Conservation (phyloP, 1,140 invertebrate species). For the Pteromalus puparum region DNA sequence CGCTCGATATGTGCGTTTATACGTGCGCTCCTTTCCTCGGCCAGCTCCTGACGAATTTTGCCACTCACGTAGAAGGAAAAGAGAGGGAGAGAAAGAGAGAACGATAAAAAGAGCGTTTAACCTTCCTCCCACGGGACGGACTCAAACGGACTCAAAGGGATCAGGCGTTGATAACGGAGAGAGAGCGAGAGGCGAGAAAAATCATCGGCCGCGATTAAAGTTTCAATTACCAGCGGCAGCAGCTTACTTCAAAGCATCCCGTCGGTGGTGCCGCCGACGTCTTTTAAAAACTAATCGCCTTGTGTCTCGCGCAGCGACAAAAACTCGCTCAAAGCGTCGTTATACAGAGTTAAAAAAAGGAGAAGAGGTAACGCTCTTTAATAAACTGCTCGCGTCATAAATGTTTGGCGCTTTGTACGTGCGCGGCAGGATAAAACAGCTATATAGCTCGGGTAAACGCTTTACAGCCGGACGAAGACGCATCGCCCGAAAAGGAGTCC, state of each 20-base stretch:
- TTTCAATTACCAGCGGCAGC: conserved; percentile 38
- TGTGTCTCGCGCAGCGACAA: conserved; percentile 38
- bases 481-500: not conserved
- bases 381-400: conserved; percentile 8
- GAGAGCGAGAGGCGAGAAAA: conserved; percentile 25
- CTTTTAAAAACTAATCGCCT: conserved; percentile 43
- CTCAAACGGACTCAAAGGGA: conserved; percentile 19
- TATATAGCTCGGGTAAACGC: not conserved
- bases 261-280: not conserved
- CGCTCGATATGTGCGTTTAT: not conserved
- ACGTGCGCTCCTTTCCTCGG: not conserved
- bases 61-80: not conserved
- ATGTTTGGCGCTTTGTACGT: not conserved
- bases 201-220: conserved; percentile 37
- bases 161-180: conserved; percentile 20
- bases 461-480: not conserved
- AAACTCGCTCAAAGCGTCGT: not conserved
- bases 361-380: not conserved
- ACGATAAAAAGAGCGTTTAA: not conserved
- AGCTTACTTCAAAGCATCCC: conserved; percentile 23
- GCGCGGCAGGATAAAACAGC: not conserved
- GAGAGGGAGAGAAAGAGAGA: not conserved
- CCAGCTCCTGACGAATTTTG: not conserved
- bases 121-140: conserved; percentile 8
- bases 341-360: not conserved